These are phyloP conservation scores for Grapholita molesta DNA, from an alignment of 1,140 invertebrate species.

Conservation along the genomic window DNA sequence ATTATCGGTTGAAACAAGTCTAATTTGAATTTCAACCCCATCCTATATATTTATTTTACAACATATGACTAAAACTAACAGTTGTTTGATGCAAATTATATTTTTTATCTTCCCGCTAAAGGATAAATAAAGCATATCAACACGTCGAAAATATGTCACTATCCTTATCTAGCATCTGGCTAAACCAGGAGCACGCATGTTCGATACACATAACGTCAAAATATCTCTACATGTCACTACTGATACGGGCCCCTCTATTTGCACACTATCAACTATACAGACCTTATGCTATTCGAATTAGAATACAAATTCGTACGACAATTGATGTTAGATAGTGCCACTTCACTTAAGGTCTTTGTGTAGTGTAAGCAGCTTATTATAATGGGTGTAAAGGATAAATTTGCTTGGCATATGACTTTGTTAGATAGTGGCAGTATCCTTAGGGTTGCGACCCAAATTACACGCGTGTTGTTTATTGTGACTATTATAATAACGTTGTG, in stretches of 20 bases:
- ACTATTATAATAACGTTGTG: constrained; percentile 15
- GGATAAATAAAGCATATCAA: not conserved
- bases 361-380: not conserved
- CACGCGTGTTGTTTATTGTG: constrained; percentile 15
- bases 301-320: not conserved
- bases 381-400: not conserved
- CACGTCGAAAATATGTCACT: not conserved
- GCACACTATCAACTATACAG: not conserved
- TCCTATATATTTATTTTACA: not conserved
- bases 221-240: constrained; percentile 13
- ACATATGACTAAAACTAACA: not conserved
- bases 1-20: too few species aligned
- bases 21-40: too few species aligned
- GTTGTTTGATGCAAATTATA: not conserved
- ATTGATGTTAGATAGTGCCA: not conserved
- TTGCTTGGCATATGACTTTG: not conserved
- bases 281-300: not conserved
- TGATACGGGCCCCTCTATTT: constrained; percentile 9
- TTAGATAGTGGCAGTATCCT: constrained; percentile 8
- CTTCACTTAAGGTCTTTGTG: not conserved
- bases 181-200: constrained; percentile 3
- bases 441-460: constrained; percentile 16
- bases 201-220: constrained; percentile 6
- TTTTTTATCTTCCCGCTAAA: not conserved
- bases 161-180: constrained; percentile 5